Percentiles rank a stretch among this genome's conserved stretches.
Evolutionary conservation across 2,113 vertebrate genomes (phyloP).

Genomic region (Pagrus major): DNA sequence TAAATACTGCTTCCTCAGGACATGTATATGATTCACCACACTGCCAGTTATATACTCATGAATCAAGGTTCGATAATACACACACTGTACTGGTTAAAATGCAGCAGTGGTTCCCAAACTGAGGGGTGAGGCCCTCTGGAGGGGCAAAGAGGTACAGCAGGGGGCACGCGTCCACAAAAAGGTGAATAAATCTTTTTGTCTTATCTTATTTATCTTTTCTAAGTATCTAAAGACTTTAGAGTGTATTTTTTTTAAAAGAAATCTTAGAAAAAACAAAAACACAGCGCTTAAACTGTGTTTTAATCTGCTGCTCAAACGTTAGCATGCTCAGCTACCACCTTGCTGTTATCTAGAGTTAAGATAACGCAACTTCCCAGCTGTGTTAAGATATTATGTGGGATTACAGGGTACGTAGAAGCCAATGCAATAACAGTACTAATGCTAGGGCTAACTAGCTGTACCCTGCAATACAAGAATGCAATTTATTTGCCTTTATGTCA

Average conservation of each 20-base stretch:
- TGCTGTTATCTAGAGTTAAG: background rate
- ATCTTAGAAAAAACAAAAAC: too few relatives aligned
- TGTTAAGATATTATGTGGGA: too few relatives aligned
- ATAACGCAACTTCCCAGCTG: too few relatives aligned
- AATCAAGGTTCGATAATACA: constrained; percentile 16
- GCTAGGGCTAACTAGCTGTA: too few relatives aligned
- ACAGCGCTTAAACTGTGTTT: background rate
- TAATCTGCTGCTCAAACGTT: background rate
- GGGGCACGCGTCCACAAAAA: background rate
- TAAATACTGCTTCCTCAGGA: constrained; percentile 15
- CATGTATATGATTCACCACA: background rate
- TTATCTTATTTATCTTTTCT: too few relatives aligned
- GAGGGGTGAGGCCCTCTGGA: constrained; percentile 6
- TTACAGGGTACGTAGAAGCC: too few relatives aligned
- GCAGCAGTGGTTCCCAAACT: constrained; percentile 43
- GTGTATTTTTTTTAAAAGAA: too few relatives aligned
- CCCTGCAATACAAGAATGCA: too few relatives aligned
- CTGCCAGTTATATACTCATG: background rate
- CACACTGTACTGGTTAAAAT: constrained; percentile 8
- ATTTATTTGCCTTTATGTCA: too few relatives aligned
- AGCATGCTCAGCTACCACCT: background rate
- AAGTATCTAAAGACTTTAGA: too few relatives aligned
- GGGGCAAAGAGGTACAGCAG: background rate
- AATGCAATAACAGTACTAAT: too few relatives aligned
- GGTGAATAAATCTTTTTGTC: background rate